phyloP scores from a whole-genome alignment of 2,797 vertebrate species.

The Urophycis tenuis region DNA sequence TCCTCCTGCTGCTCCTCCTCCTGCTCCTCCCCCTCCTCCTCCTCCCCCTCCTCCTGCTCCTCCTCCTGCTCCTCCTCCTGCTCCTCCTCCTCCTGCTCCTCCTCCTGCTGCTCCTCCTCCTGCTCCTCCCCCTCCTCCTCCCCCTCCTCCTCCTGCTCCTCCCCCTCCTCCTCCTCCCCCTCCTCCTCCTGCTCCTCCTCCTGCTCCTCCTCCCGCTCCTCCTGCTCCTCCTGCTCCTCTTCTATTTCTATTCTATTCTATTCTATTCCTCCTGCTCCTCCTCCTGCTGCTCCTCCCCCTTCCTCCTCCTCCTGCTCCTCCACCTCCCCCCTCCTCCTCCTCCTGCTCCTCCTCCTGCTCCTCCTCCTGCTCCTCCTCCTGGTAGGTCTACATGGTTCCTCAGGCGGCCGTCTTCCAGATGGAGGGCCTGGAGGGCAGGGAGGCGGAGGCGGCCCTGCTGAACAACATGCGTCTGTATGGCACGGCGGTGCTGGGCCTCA shows the following conservation, averaged over 20 bases:
- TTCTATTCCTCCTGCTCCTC: no score
- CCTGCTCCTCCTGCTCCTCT: no score
- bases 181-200: not conserved
- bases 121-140: conserved; percentile 17
- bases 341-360: not conserved
- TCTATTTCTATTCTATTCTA: no score
- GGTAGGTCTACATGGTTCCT: conserved; percentile 89
- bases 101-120: not conserved
- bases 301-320: not conserved
- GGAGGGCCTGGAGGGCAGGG: conserved; percentile 73
- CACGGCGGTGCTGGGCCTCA: conserved; percentile 88
- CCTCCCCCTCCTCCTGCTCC: not conserved
- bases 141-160: conserved; percentile 9
- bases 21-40: no score
- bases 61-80: conserved; percentile 6
- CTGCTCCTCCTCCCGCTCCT: not conserved
- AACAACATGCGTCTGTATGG: conserved; percentile 99
- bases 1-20: not conserved
- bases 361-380: conserved; percentile 22
- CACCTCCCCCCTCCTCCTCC: not conserved
- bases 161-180: no score
- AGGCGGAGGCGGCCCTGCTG: conserved; percentile 78
- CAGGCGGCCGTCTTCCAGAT: conserved; percentile 91
- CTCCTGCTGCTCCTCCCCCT: no score
- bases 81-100: conserved; percentile 24